phyloP scores from a whole-genome alignment of 2,113 vertebrate genomes.

The Microtus richardsoni region DNA sequence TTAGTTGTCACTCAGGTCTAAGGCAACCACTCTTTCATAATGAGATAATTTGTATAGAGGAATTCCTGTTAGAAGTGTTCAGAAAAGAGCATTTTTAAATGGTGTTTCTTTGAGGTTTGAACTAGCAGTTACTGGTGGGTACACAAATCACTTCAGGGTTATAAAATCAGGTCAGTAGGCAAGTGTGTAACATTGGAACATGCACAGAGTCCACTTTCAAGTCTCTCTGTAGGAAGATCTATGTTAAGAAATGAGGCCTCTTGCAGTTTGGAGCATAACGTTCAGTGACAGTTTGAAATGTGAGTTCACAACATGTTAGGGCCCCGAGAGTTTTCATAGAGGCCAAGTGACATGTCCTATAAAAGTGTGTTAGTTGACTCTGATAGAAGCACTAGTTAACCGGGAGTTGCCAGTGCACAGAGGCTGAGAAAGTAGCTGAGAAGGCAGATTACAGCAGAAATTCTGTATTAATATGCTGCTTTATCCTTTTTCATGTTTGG shows the following conservation, averaged over 20 bases:
- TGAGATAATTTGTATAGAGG: not conserved
- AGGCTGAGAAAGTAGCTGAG: not conserved
- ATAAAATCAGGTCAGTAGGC: not conserved
- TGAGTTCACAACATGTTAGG: slow-evolving; percentile 15
- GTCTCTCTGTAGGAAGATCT: not conserved
- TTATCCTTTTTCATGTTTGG: not conserved
- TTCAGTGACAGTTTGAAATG: slow-evolving; percentile 59
- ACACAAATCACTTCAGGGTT: not conserved
- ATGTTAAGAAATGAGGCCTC: slow-evolving; percentile 35
- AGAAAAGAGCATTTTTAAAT: not conserved
- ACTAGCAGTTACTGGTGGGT: not conserved
- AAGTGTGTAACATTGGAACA: not conserved
- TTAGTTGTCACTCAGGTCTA: not conserved
- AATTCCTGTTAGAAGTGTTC: not conserved
- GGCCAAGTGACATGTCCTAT: slow-evolving; percentile 3
- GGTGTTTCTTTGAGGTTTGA: slow-evolving; percentile 16
- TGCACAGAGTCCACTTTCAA: not conserved
- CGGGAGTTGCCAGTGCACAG: not conserved
- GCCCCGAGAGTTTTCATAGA: slow-evolving; percentile 40
- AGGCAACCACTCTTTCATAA: not conserved
- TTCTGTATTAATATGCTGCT: not conserved
- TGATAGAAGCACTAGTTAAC: slow-evolving; percentile 14
- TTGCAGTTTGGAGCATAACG: slow-evolving; percentile 29
- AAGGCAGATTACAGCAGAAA: not conserved
- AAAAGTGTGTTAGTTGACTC: slow-evolving; percentile 39